Base-by-base conservation (phyloP, 2,888 invertebrate genomes). In the Lucinisca nassula region DNA sequence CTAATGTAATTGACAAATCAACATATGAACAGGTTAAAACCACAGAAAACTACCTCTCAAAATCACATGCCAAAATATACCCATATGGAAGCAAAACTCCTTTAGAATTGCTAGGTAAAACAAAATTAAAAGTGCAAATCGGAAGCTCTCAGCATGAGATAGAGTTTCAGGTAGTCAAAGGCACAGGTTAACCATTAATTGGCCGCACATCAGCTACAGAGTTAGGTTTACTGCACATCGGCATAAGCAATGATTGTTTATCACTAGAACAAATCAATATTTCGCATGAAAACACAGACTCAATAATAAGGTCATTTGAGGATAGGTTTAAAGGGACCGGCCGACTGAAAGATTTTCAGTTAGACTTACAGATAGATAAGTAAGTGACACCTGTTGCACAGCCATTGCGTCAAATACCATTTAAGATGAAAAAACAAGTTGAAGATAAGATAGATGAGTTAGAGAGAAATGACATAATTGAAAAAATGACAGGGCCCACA, bases 181-280 rank as follows among this genome's bases (percentile, higher is more conserved):
- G n/a, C n/a, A n/a, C 30, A 61, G 61, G 61, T 61, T 8, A 61
- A 61, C 61, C 61, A 61, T 61, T 61, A 61, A 61, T 61, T 61
- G 61, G 61, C 61, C 30, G 61, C 30, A 61, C 24, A 61, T 61
- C 14, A 27, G 61, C 61, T 61, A 61, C 61, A 6, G 61, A 61
- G 30, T 30, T 61, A 61, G 61, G 61, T 27, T 30, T 30, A 27
- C 30, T 61, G 61, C 61, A 61, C 30, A 61, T 61, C 61, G 8
- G 61, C 21, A 61, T 61, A 30, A 30, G 24, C 27, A 61, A 61
- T n/a, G n/a, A n/a, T n/a, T n/a, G n/a, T n/a, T n/a, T n/a, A n/a
- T n/a, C n/a, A n/a, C n/a, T n/a, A n/a, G n/a, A n/a, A n/a, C n/a
- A n/a, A n/a, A n/a, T n/a, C n/a, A n/a, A n/a, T n/a, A n/a, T n/a